Evolutionary conservation across 2,888 invertebrate genomes (phyloP).

Genomic region (Pandemis heparana): DNA sequence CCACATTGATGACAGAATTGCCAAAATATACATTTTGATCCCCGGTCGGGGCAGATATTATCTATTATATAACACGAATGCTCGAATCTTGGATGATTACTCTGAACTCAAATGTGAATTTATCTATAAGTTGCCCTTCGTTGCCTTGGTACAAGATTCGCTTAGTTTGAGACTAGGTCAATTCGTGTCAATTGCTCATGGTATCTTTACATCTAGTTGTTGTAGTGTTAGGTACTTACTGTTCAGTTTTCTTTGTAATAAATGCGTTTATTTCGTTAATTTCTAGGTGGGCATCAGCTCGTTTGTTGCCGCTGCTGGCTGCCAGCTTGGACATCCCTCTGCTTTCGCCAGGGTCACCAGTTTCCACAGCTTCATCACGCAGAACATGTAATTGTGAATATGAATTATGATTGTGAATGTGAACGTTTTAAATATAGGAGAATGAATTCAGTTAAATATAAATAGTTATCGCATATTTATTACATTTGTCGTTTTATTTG

Average conservation of each 20-base stretch:
- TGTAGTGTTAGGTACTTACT: too few relatives aligned
- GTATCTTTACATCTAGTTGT: too few relatives aligned
- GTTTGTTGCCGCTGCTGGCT: slow-evolving; percentile 60
- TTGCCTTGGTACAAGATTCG: too few relatives aligned
- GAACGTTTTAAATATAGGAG: background rate
- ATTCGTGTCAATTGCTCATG: too few relatives aligned
- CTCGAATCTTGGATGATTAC: too few relatives aligned
- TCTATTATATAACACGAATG: too few relatives aligned
- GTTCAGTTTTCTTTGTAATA: background rate
- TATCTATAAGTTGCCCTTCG: too few relatives aligned
- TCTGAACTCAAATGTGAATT: too few relatives aligned
- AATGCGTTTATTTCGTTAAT: background rate
- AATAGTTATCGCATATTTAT: background rate
- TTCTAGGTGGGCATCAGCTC: slow-evolving; percentile 68
- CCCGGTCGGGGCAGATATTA: too few relatives aligned
- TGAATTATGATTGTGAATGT: background rate
- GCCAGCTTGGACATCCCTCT: slow-evolving; percentile 64
- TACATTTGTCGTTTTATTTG: background rate
- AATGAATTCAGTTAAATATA: background rate
- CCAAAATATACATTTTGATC: too few relatives aligned
- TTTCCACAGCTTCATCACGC: slow-evolving; percentile 59
- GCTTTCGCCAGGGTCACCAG: slow-evolving; percentile 67
- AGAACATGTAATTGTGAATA: slow-evolving; percentile 51
- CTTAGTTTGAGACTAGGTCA: too few relatives aligned
- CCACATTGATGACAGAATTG: background rate